Evolutionary conservation across 2,888 invertebrate genomes (phyloP), one percentile per base, ranked within the genome.

Genomic region (Drosophila dives): DNA sequence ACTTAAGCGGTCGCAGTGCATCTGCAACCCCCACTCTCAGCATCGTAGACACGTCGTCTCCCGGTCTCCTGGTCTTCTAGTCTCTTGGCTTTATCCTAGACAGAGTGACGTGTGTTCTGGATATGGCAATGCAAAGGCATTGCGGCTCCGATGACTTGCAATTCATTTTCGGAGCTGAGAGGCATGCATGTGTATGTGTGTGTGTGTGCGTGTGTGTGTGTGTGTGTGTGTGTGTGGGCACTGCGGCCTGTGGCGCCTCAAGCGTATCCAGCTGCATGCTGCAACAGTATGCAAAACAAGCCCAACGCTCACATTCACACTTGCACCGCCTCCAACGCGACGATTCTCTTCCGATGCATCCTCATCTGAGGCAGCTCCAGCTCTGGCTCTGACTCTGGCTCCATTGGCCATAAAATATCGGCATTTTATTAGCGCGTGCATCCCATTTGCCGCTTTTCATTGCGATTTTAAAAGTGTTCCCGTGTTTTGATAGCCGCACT

Each of bases 391-490:
- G 58, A 29, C 36, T 51, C n/a, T 40, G 40, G 45, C 45, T 45
- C 23, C 69, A 68, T 56, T 69, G 77, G 74, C 87, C 86, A 85
- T 90, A 89, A 90, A 90, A 87, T 87, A 90, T 90, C 89, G 86
- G 80, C 87, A 89, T 89, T 89, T 89, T 89, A 89, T 89, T 89
- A 89, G 89, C 89, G 86, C 89, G 90, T 89, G 86, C 89, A 87
- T 85, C 82, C 89, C 86, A 88, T 88, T 89, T 88, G 86, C 90
- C 86, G 88, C 90, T 90, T 85, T 85, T 90, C 87, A 89, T 90
- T 90, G 89, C 87, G 89, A 87, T 90, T 91, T 90, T 90, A 90
- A 90, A 90, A 90, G 90, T 90, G 90, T 90, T 90, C 90, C 89
- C 91, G 84, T 90, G 90, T 90, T 91, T 90, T 90, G 90, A 90